Conservation (phyloP, 2,888 invertebrate genomes). For the Tromatobia lineatoria region DNA sequence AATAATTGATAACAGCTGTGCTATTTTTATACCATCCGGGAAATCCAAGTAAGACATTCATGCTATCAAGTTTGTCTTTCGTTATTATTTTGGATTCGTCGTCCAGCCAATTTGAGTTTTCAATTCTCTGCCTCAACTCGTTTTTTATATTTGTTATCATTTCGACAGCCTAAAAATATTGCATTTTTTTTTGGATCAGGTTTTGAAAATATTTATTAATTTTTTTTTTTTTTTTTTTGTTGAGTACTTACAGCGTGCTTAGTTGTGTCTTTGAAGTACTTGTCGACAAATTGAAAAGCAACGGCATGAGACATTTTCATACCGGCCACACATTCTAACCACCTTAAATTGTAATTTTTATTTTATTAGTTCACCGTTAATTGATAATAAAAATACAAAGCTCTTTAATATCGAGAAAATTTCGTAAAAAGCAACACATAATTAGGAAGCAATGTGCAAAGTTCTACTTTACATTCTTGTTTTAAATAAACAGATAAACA, state of each 20-base stretch:
- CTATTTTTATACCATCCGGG: constrained; percentile 87
- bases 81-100: constrained; percentile 86
- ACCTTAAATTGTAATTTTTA: constrained; percentile 28
- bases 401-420: too few relatives aligned
- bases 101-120: constrained; percentile 87
- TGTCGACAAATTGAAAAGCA: constrained; percentile 58
- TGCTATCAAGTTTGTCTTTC: constrained; percentile 86
- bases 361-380: not conserved
- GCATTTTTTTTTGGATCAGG: not conserved
- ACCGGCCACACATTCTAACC: constrained; percentile 59
- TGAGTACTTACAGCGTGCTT: constrained; percentile 48
- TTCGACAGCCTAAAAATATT: constrained; percentile 79
- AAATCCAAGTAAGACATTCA: constrained; percentile 87
- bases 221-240: not conserved
- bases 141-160: constrained; percentile 87
- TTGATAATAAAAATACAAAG: too few relatives aligned
- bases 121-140: constrained; percentile 86
- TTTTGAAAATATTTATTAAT: not conserved
- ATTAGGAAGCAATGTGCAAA: too few relatives aligned
- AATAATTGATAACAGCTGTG: constrained; percentile 86
- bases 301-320: constrained; percentile 63
- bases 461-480: too few relatives aligned
- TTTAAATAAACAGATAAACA: too few relatives aligned
- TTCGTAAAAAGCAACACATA: too few relatives aligned
- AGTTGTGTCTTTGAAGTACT: constrained; percentile 59